These are phyloP conservation scores for Mamestra brassicae DNA, from an alignment of 2,888 invertebrate genomes.

Conservation along the genomic window DNA sequence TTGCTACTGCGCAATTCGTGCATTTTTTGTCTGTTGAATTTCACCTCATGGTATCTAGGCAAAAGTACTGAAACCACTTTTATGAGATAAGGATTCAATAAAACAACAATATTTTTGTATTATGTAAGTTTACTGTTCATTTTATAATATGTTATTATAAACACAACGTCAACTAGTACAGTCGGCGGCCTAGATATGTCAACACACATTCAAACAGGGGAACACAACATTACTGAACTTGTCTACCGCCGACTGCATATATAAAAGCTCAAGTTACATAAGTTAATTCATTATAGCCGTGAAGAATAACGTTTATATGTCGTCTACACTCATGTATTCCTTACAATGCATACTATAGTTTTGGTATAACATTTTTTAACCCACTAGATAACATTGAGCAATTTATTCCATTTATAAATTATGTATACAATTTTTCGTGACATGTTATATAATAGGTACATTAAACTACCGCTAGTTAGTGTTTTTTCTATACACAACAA, in stretches of 20 bases:
- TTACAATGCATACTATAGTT: slow-evolving; percentile 75
- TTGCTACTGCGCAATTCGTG: too few species aligned
- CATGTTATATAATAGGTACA: slow-evolving; percentile 67
- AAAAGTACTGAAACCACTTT: too few species aligned
- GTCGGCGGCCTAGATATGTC: slow-evolving; percentile 74
- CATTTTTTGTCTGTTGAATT: too few species aligned
- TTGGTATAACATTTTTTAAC: slow-evolving; percentile 82
- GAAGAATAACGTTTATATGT: slow-evolving; percentile 62
- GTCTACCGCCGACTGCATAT: slow-evolving; percentile 57
- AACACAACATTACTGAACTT: slow-evolving; percentile 55
- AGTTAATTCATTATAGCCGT: slow-evolving; percentile 70
- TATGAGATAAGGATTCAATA: slow-evolving; percentile 65
- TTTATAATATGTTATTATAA: slow-evolving; percentile 91
- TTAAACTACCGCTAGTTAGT: slow-evolving; percentile 68
- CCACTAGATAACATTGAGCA: slow-evolving; percentile 88
- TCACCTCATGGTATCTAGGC: too few species aligned
- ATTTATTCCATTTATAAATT: slow-evolving; percentile 70
- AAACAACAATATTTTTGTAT: slow-evolving; percentile 81
- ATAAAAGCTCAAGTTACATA: slow-evolving; percentile 68
- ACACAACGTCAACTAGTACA: slow-evolving; percentile 87
- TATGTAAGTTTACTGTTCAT: slow-evolving; percentile 88
- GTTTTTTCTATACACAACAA: slow-evolving; percentile 85
- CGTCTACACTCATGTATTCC: slow-evolving; percentile 63
- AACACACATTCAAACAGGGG: slow-evolving; percentile 65
- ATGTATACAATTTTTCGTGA: slow-evolving; percentile 68